Evolutionary conservation across 2,113 vertebrate species (phyloP).

Genomic region (Rhineura floridana): DNA sequence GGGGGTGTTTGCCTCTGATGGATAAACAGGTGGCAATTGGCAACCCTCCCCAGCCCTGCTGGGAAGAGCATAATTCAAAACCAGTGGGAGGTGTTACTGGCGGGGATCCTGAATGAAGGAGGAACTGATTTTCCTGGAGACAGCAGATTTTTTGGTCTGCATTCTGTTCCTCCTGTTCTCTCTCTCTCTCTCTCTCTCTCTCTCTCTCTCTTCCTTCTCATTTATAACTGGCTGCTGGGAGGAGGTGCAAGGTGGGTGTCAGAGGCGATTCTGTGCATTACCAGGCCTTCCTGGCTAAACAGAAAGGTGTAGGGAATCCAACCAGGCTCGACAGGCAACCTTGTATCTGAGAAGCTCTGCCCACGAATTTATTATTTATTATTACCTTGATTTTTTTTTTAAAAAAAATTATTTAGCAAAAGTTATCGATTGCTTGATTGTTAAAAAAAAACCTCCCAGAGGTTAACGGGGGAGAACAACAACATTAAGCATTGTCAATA

Average conservation of each 20-base stretch:
- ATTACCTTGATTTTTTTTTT: too few relatives aligned
- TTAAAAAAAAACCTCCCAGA: too few relatives aligned
- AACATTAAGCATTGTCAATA: too few relatives aligned
- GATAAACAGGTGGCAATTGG: conserved; percentile 1
- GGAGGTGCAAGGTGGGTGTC: background rate
- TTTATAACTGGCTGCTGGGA: background rate
- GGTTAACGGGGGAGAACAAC: too few relatives aligned
- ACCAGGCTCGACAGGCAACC: background rate
- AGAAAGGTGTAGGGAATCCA: too few relatives aligned
- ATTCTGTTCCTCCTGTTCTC: background rate
- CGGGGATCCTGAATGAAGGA: background rate
- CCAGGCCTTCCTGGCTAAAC: background rate
- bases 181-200: background rate
- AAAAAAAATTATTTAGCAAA: too few relatives aligned
- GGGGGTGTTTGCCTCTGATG: background rate
- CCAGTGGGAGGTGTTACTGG: background rate
- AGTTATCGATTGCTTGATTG: too few relatives aligned
- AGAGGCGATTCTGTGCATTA: background rate
- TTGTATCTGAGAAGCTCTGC: background rate
- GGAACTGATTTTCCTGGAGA: background rate
- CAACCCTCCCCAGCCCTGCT: background rate
- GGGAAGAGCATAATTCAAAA: background rate
- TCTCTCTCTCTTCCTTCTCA: background rate
- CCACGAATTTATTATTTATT: too few relatives aligned
- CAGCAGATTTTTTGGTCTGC: background rate